Conservation (phyloP, 2,113 vertebrate genomes). For the Pica pica region DNA sequence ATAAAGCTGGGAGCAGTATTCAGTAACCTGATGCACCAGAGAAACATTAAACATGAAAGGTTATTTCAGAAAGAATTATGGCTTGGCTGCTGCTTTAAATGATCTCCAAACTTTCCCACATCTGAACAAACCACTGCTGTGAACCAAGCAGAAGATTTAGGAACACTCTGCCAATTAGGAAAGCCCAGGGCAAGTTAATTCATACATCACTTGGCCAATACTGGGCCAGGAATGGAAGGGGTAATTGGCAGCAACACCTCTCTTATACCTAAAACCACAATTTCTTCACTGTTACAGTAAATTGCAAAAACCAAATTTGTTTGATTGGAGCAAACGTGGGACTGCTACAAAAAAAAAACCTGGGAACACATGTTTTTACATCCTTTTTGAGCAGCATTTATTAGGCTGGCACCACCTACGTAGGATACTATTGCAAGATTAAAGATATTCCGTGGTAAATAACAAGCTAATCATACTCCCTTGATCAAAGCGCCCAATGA, state of each 20-base stretch:
- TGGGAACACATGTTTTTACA: neutral
- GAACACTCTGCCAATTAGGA: slow-evolving; percentile 6
- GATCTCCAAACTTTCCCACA: neutral
- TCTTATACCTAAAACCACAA: neutral
- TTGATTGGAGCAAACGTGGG: neutral
- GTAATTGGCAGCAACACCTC: neutral
- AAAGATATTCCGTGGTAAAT: neutral
- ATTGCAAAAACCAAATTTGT: neutral
- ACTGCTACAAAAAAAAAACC: neutral
- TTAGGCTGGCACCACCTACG: neutral
- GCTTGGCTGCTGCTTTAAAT: neutral
- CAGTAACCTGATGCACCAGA: neutral
- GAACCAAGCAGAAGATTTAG: neutral
- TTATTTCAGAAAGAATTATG: neutral
- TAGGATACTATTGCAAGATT: neutral
- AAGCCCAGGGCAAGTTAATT: slow-evolving; percentile 43
- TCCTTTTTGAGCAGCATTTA: neutral
- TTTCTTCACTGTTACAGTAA: neutral
- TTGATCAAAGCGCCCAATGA: neutral
- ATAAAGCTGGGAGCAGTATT: neutral
- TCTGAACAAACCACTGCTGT: neutral
- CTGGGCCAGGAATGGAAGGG: neutral
- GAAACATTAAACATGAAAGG: neutral
- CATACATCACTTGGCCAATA: neutral
- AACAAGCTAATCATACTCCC: neutral